Evolutionary conservation across 2,113 vertebrate genomes (phyloP).

Genomic region (Pyxicephalus adspersus): DNA sequence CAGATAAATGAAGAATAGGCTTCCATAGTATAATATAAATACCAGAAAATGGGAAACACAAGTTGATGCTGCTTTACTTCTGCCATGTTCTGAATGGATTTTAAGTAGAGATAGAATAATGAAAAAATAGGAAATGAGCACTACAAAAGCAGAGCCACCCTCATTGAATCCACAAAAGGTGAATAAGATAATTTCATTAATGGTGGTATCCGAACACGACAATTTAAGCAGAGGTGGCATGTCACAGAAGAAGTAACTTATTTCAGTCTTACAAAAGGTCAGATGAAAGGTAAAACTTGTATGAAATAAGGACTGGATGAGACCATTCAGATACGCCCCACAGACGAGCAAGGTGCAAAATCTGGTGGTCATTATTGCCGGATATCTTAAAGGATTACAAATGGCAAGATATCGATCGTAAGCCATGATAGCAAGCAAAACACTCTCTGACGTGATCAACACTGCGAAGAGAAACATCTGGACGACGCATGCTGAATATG

Average conservation of each 20-base stretch:
- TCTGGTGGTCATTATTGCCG: not conserved
- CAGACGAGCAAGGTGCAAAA: not conserved
- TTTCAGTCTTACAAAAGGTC: not conserved
- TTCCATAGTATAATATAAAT: conserved; percentile 14
- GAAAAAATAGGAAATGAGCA: conserved; percentile 6
- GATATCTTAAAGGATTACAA: conserved; percentile 5
- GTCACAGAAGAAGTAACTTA: conserved; percentile 36
- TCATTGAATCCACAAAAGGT: not conserved
- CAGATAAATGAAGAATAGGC: conserved; percentile 15
- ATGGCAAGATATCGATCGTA: conserved; percentile 36
- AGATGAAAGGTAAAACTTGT: conserved; percentile 1
- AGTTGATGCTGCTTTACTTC: not conserved
- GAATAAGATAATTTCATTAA: conserved; percentile 32
- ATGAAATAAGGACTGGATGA: conserved; percentile 1
- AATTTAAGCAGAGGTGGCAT: conserved; percentile 10
- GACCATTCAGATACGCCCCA: not conserved
- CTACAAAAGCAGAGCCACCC: not conserved
- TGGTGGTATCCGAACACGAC: not conserved
- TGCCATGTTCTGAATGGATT: not conserved
- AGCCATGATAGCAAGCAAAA: conserved; percentile 55
- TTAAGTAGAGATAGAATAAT: not conserved
- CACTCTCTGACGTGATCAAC: conserved; percentile 31
- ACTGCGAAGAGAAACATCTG: conserved; percentile 29
- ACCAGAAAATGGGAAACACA: conserved; percentile 12
- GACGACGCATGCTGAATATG: not conserved